Conservation (phyloP, 1,140 invertebrate genomes). For the Agrypnia vestita region DNA sequence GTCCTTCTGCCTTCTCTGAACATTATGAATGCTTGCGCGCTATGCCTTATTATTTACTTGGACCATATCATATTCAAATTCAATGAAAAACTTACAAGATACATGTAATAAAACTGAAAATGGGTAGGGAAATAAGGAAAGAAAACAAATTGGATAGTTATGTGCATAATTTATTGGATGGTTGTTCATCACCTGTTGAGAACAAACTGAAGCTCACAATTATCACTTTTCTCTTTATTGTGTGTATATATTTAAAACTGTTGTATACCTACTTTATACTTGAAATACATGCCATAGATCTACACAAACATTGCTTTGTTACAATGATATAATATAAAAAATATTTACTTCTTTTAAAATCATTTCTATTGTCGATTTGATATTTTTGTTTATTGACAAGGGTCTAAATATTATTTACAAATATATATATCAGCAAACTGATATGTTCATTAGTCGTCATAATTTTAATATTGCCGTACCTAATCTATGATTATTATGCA, state of each 20-base stretch:
- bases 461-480: constrained; percentile 49
- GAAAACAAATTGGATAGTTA: not conserved
- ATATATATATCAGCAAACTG: constrained; percentile 37
- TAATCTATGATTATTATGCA: constrained; percentile 46
- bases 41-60: no score
- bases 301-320: constrained; percentile 4
- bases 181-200: constrained; percentile 9
- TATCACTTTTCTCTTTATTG: constrained; percentile 6
- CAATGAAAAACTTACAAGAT: no score
- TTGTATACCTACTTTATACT: constrained; percentile 22
- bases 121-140: not conserved
- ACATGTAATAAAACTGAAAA: no score
- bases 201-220: constrained; percentile 35
- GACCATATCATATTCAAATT: no score
- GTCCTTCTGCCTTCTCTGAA: no score
- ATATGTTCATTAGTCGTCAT: constrained; percentile 48
- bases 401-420: constrained; percentile 33
- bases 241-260: constrained; percentile 11
- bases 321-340: constrained; percentile 36
- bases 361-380: constrained; percentile 40
- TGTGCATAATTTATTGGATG: constrained; percentile 45
- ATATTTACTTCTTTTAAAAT: constrained; percentile 22
- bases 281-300: constrained; percentile 7
- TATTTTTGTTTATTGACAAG: constrained; percentile 40
- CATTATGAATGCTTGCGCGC: no score